Percentiles rank a stretch among this genome's conserved stretches.
Evolutionary conservation across 2,888 invertebrate species (phyloP).

Genomic region (Agelastica alni): DNA sequence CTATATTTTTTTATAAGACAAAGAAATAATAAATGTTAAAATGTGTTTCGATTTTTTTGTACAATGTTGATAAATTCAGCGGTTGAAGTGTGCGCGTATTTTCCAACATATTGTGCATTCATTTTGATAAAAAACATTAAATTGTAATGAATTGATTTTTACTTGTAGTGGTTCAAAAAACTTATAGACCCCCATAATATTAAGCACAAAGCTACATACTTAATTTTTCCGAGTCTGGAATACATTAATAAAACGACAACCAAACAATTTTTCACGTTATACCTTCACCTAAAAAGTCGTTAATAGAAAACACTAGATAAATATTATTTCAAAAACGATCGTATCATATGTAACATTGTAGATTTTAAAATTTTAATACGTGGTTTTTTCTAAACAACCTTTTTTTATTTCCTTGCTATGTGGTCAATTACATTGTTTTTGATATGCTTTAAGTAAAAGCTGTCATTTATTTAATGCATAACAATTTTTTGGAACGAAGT

Average conservation of each 20-base stretch:
- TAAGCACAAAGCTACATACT: slow-evolving; percentile 45
- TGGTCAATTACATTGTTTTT: too few species aligned
- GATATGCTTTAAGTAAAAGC: too few species aligned
- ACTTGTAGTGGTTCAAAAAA: slow-evolving; percentile 22
- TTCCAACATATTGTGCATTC: slow-evolving; percentile 32
- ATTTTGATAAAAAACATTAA: slow-evolving; percentile 28
- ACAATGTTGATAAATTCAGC: slow-evolving; percentile 35
- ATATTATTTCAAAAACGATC: too few species aligned
- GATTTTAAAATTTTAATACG: too few species aligned
- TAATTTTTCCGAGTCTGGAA: slow-evolving; percentile 1
- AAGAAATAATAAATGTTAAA: slow-evolving; percentile 10
- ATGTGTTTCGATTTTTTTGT: slow-evolving; percentile 35
- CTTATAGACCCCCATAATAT: slow-evolving; percentile 22
- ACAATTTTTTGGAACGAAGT: too few species aligned
- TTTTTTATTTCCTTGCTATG: too few species aligned
- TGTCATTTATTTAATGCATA: too few species aligned
- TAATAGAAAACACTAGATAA: too few species aligned
- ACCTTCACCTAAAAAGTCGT: too few species aligned
- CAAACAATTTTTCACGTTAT: too few species aligned
- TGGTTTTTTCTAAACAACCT: too few species aligned
- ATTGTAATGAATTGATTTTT: slow-evolving; percentile 23
- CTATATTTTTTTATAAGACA: slow-evolving; percentile 7
- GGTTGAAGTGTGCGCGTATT: slow-evolving; percentile 32
- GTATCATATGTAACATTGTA: too few species aligned
- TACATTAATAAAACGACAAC: background rate